phyloP scores from a whole-genome alignment of 2,113 vertebrate species.

The Rissa tridactyla region DNA sequence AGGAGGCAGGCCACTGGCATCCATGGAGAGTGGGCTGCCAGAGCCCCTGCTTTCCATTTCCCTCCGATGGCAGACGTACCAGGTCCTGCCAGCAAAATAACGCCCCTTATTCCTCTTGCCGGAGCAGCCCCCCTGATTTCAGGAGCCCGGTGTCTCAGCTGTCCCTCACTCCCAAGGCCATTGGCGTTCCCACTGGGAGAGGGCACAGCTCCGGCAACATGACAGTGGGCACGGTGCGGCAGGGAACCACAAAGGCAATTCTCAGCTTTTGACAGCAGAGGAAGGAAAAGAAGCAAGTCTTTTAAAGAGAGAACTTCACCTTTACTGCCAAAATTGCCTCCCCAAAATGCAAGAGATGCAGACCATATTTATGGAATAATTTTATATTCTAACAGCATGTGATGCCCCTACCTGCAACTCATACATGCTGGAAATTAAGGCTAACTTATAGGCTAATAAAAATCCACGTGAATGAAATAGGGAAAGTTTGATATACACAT shows the following conservation, averaged over 20 bases:
- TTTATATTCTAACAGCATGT: not conserved
- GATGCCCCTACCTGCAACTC: not conserved
- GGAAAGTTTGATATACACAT: not conserved
- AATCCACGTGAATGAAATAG: not conserved
- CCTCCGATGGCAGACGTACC: not conserved
- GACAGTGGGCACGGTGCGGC: fast-evolving
- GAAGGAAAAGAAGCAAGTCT: not conserved
- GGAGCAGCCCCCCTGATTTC: not conserved
- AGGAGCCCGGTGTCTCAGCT: not conserved
- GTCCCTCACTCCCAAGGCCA: not conserved
- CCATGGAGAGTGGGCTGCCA: fast-evolving
- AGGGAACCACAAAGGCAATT: not conserved
- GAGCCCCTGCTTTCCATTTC: too few species aligned
- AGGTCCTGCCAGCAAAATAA: not conserved
- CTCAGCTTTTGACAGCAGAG: not conserved
- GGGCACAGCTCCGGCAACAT: not conserved
- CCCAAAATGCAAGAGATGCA: not conserved
- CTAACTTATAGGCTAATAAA: not conserved
- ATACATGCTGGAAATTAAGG: not conserved
- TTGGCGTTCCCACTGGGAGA: not conserved
- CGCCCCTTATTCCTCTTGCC: not conserved
- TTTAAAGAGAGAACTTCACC: not conserved
- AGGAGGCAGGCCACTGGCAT: fast-evolving
- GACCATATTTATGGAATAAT: not conserved
- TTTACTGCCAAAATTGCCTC: not conserved